Conservation (phyloP, 2,113 vertebrate genomes). For the Chloropsis cyanopogon region DNA sequence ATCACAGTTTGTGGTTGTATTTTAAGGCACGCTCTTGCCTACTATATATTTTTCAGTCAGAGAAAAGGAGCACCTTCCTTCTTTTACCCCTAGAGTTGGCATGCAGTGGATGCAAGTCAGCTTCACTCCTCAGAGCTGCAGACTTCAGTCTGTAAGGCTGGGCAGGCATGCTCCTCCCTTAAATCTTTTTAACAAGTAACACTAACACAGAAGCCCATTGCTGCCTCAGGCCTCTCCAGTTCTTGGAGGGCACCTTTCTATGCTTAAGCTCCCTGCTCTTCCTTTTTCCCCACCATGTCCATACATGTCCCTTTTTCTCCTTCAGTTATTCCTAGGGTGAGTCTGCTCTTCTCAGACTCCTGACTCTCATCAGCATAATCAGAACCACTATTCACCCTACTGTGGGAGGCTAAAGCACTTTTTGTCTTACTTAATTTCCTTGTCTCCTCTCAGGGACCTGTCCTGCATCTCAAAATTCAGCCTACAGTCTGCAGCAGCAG, state of each 20-base stretch:
- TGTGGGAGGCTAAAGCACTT: background rate
- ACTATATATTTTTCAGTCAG: background rate
- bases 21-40: background rate
- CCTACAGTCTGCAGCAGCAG: background rate
- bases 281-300: background rate
- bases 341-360: background rate
- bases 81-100: background rate
- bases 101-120: background rate
- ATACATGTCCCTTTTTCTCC: background rate
- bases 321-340: background rate
- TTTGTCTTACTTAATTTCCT: background rate
- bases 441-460: background rate
- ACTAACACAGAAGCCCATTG: background rate
- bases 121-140: background rate
- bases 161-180: background rate
- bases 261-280: background rate
- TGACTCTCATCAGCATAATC: background rate
- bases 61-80: background rate
- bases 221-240: background rate
- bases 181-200: background rate
- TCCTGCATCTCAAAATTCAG: background rate
- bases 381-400: background rate
- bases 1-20: background rate
- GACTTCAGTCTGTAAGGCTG: background rate
- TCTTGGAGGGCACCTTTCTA: background rate